Evolutionary conservation across 2,113 vertebrate species (phyloP), one percentile per base, ranked within the genome.

Genomic region (Smithornis capensis): DNA sequence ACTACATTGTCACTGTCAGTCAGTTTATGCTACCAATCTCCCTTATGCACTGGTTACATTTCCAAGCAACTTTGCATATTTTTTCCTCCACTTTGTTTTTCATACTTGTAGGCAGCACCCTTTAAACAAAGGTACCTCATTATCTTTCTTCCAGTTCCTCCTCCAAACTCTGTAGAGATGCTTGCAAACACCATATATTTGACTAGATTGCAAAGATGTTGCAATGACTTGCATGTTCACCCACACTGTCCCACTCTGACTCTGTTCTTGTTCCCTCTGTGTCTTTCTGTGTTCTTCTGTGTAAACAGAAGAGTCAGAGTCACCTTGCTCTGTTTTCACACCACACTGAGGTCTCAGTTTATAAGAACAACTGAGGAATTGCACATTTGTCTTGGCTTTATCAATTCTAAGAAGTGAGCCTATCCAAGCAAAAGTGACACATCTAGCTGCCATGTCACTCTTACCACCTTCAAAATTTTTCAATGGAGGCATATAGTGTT

Each of bases 321-420:
- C 24, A 19, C 23, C 31, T 65, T 80, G 25, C 24, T 70, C 40
- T 38, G 31, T 6, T 57, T 85, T 83, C 60, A 21, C 14, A 14
- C 7, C 27, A 21, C n/a, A 24, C 33, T 45, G 37, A 65, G 8
- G 7, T 62, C 50, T 18, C 80, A 31, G 7, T 69, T 52, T 68
- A 24, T 12, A 53, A 73, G 25, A 35, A 79, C 29, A 78, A 10
- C 12, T 55, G 22, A 62, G 38, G 29, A 27, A 44, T 14, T 71
- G 25, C 14, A 7, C 0, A 1, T 12, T 14, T 77, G 19, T 40
- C 49, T 45, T 31, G n/a, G 23, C 16, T 84, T 83, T 82, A 24
- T 40, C 59, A 71, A 0, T 53, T 74, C 35, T 60, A 25, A 49
- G 47, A 60, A 78, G 29, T 0, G 0, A 74, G 23, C 10, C 35